Evolutionary conservation across 1,140 invertebrate genomes (phyloP), one percentile per base, ranked within the genome.

Genomic region (Pseudomyrmex dendroicus): DNA sequence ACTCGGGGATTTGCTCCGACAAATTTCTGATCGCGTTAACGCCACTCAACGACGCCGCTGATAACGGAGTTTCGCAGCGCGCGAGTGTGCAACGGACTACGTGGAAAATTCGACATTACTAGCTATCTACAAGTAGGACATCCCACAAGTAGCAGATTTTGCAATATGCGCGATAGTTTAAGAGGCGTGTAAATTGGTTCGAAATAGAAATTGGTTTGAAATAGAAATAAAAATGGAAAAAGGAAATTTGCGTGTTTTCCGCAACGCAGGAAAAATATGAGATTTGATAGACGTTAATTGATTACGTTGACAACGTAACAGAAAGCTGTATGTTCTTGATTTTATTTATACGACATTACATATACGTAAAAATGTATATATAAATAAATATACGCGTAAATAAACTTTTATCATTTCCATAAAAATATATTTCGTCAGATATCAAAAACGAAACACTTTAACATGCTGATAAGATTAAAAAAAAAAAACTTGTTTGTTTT

Each of bases 21-120:
- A 59, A 80, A 70, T 78, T 78, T 78, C 76, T 80, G 76, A 80
- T 80, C 66, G 66, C 76, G 76, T 80, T 70, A 80, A n/a, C 64
- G 54, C 17, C 63, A 9, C 17, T 68, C 52, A 15, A 25, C 52
- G 63, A 57, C 48, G 25, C 35, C 35, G 35, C 35, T 20, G 63
- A 68, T 78, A 68, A 57, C 52, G 20, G 35, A 35, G 35, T 35
- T 35, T 35, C 35, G 63, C 35, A 52, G 13, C 50, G 12, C 50
- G 44, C 17, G 50, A 78, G 63, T 78, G 67, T 56, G 63, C 74
- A 46, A 46, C 4, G 17, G 46, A 48, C 72, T n/a, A 15, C 25
- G 61, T 20, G 64, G 44, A 35, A 59, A 80, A 54, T 72, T 72
- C 46, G 56, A 20, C 44, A 56, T 1, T 22, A 22, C 35, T 15